phyloP scores from a whole-genome alignment of 2,797 vertebrate genomes.

The Amblyopsis hoosieri region DNA sequence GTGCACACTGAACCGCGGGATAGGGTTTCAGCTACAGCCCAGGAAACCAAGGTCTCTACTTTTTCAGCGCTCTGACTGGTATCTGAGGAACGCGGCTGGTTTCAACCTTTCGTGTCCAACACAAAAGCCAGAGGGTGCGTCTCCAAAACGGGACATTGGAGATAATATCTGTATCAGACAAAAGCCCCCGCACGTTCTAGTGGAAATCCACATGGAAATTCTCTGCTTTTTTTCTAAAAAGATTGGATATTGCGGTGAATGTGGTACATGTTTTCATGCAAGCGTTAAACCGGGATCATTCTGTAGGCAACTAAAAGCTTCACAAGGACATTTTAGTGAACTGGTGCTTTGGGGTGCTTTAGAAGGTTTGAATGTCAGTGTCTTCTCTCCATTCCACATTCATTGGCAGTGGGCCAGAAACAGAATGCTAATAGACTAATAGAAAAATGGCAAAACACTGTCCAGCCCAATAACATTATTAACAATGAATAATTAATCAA shows the following conservation, averaged over 20 bases:
- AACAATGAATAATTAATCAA: constrained; percentile 58
- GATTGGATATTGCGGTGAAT: too few species aligned
- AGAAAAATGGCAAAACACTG: constrained; percentile 34
- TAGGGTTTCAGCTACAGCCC: constrained; percentile 46
- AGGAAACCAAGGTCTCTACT: constrained; percentile 57
- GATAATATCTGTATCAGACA: not conserved
- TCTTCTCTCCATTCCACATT: not conserved
- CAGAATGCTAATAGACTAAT: constrained; percentile 20
- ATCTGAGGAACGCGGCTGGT: constrained; percentile 18
- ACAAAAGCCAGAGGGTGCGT: constrained; percentile 1
- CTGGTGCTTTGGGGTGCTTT: constrained; percentile 11
- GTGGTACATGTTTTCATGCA: too few species aligned
- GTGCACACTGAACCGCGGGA: constrained; percentile 65
- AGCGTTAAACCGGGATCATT: too few species aligned
- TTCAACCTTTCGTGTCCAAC: constrained; percentile 15
- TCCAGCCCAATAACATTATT: constrained; percentile 49
- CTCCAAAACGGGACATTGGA: constrained; percentile 2
- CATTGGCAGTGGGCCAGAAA: constrained; percentile 16
- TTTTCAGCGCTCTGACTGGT: not conserved
- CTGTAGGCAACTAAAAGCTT: not conserved
- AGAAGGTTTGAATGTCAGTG: constrained; percentile 1
- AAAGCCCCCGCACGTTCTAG: not conserved
- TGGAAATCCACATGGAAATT: too few species aligned
- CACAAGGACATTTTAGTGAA: not conserved
- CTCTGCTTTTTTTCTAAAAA: too few species aligned